Conservation (phyloP, 2,888 invertebrate species). For the Apotomis capreana region DNA sequence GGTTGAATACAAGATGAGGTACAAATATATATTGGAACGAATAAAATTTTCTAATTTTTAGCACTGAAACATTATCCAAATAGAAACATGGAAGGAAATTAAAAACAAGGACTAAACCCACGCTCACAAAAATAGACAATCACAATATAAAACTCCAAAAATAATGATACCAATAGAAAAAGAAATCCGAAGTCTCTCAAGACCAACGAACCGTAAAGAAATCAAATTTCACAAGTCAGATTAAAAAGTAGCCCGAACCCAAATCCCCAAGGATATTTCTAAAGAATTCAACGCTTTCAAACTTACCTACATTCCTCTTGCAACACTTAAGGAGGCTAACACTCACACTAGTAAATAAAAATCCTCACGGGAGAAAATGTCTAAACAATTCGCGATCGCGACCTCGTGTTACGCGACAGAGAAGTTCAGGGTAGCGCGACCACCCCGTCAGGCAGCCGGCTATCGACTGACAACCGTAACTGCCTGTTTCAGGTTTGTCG, state of each 20-base stretch:
- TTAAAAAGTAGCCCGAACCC: conserved; percentile 32
- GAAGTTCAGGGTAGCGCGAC: conserved; percentile 52
- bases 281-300: conserved; percentile 4
- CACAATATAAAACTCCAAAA: background rate
- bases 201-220: conserved; percentile 36
- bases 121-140: background rate
- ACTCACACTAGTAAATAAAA: conserved; percentile 15
- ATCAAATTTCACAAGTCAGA: conserved; percentile 39
- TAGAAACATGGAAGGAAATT: background rate
- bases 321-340: conserved; percentile 2
- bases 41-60: too few relatives aligned
- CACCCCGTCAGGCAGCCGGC: conserved; percentile 55
- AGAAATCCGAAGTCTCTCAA: conserved; percentile 15
- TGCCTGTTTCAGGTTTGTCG: conserved; percentile 62
- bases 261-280: conserved; percentile 24
- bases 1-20: too few relatives aligned
- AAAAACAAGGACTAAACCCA: background rate
- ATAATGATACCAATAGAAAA: conserved; percentile 16
- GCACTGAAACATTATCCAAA: too few relatives aligned
- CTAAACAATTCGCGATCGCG: conserved; percentile 41
- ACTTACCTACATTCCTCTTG: conserved; percentile 34
- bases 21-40: too few relatives aligned
- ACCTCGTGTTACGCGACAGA: conserved; percentile 27
- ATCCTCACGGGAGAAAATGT: conserved; percentile 9
- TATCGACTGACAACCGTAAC: conserved; percentile 73